phyloP scores from a whole-genome alignment of 2,113 vertebrate species.

The Scatophagus argus region DNA sequence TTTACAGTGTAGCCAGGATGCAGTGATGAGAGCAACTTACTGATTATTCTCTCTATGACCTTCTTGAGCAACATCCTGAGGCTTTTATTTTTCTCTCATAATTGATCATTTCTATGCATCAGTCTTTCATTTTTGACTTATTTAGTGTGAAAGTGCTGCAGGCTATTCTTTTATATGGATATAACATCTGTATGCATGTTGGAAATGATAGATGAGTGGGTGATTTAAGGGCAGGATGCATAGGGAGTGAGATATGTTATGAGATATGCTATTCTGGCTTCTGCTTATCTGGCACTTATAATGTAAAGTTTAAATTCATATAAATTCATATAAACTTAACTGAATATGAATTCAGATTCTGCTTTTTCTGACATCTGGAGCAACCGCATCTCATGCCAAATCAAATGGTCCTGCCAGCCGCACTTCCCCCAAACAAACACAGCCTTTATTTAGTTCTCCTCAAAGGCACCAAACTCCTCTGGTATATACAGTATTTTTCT shows the following conservation, averaged over 20 bases:
- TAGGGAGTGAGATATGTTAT: not conserved
- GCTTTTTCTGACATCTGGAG: too few relatives aligned
- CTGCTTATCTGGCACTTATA: too few relatives aligned
- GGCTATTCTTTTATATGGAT: conserved; percentile 6
- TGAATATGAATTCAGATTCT: too few relatives aligned
- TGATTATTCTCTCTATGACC: conserved; percentile 40
- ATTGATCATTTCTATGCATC: conserved; percentile 28
- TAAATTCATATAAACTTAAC: too few relatives aligned
- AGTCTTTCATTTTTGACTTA: conserved; percentile 18
- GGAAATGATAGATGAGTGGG: conserved; percentile 11
- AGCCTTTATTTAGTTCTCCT: too few relatives aligned
- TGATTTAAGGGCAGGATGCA: not conserved
- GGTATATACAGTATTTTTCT: too few relatives aligned
- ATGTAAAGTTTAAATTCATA: not conserved
- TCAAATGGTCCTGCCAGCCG: too few relatives aligned
- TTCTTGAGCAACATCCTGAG: conserved; percentile 13
- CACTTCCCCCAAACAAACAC: too few relatives aligned
- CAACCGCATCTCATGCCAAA: too few relatives aligned
- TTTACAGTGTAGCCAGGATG: conserved; percentile 25
- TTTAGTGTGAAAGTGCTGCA: conserved; percentile 14
- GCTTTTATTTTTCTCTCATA: conserved; percentile 11
- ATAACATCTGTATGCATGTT: conserved; percentile 7
- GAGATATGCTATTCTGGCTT: too few relatives aligned
- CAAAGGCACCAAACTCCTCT: too few relatives aligned
- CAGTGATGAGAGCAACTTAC: conserved; percentile 4